phyloP scores from a whole-genome alignment of 1,140 invertebrate genomes.

The Brachionus calyciflorus region DNA sequence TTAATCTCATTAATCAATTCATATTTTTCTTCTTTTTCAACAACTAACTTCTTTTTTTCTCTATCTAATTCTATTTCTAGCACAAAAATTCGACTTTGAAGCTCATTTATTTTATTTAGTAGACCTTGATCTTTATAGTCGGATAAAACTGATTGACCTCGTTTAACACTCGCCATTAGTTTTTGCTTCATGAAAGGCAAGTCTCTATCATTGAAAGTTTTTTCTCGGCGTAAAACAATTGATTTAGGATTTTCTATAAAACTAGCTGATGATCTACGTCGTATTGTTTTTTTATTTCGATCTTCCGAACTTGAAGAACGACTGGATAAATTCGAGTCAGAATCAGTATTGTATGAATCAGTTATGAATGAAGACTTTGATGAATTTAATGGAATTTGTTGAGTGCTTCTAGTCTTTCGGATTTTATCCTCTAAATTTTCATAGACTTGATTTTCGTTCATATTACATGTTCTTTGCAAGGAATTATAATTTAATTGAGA shows the following conservation, averaged over 20 bases:
- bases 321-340: background rate
- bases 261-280: background rate
- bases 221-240: background rate
- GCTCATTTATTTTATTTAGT: background rate
- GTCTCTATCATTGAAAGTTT: background rate
- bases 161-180: background rate
- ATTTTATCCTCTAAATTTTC: background rate
- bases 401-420: background rate
- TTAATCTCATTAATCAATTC: conserved; percentile 19
- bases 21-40: conserved; percentile 14
- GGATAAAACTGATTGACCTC: background rate
- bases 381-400: background rate
- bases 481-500: conserved; percentile 19
- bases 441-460: background rate
- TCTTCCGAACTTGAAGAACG: background rate
- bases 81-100: background rate
- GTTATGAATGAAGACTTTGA: background rate
- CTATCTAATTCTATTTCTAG: background rate
- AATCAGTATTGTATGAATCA: conserved; percentile 10
- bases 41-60: background rate
- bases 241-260: conserved; percentile 4
- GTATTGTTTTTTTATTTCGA: background rate
- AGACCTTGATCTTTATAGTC: background rate
- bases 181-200: conserved; percentile 16
- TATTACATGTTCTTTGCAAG: background rate